phyloP scores from a whole-genome alignment of 2,888 invertebrate species.

The Xanthorhoe designata region DNA sequence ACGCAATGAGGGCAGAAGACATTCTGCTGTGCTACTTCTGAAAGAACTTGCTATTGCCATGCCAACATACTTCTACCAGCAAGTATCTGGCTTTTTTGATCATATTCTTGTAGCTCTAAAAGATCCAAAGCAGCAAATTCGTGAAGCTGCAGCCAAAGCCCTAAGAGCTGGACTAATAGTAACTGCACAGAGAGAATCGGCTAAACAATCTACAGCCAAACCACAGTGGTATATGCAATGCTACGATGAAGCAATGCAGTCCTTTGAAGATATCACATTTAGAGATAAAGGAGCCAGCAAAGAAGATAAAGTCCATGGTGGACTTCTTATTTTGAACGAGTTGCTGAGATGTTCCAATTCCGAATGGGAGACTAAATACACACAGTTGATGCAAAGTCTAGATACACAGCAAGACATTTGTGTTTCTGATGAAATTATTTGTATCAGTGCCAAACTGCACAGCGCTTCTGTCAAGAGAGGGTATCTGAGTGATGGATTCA shows the following conservation, averaged over 20 bases:
- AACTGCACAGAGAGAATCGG: constrained; percentile 97
- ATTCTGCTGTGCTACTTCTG: constrained; percentile 96
- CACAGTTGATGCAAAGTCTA: constrained; percentile 87
- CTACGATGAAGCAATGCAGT: constrained; percentile 94
- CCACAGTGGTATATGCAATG: constrained; percentile 97
- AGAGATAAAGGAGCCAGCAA: constrained; percentile 92
- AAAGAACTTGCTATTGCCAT: constrained; percentile 97
- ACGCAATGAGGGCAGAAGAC: constrained; percentile 95
- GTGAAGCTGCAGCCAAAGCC: constrained; percentile 97
- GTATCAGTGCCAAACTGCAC: constrained; percentile 85
- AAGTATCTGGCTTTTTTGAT: constrained; percentile 97
- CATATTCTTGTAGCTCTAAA: constrained; percentile 96
- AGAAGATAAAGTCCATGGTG: constrained; percentile 97
- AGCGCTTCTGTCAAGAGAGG: constrained; percentile 86
- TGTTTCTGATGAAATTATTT: constrained; percentile 84
- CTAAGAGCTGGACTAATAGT: constrained; percentile 97
- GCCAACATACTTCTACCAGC: constrained; percentile 98
- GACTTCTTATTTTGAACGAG: constrained; percentile 96
- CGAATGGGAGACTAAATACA: constrained; percentile 93
- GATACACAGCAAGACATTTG: constrained; percentile 78
- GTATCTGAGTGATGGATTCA: constrained; percentile 77
- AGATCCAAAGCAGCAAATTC: constrained; percentile 95
- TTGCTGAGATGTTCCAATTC: constrained; percentile 95
- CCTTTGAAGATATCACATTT: constrained; percentile 88
- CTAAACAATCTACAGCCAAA: constrained; percentile 94